Conservation (phyloP, 2,113 vertebrate genomes). For the Tamias sibiricus region DNA sequence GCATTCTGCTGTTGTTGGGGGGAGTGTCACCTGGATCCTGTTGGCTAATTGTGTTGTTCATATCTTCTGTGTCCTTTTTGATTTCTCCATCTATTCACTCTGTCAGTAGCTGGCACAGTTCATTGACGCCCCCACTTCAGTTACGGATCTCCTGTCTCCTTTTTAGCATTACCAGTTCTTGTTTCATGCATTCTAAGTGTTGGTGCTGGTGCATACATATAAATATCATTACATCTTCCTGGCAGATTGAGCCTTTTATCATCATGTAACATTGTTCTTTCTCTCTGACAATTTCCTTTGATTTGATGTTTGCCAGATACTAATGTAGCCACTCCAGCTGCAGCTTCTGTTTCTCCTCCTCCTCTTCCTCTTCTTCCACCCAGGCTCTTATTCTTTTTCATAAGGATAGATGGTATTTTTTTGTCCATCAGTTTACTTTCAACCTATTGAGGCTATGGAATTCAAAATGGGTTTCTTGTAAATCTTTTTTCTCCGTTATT, state of each 20-base stretch:
- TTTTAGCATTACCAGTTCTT: neutral
- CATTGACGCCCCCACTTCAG: neutral
- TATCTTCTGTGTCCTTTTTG: neutral
- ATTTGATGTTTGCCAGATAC: neutral
- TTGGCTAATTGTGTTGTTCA: no score
- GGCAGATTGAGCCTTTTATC: neutral
- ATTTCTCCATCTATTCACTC: neutral
- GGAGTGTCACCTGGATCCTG: fast-evolving
- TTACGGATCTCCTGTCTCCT: neutral
- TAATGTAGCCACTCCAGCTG: neutral
- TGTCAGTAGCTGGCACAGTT: neutral
- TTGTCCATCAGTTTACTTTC: neutral
- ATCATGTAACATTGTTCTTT: neutral
- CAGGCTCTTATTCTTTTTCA: no score
- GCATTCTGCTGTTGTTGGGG: no score
- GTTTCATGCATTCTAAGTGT: neutral
- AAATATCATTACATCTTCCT: neutral
- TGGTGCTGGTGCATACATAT: no score
- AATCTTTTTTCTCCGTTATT: neutral
- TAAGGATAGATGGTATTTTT: neutral
- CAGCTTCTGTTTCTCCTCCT: neutral
- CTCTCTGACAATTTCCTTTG: neutral
- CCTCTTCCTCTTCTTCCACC: no score
- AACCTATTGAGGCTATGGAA: neutral
- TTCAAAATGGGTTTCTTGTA: neutral